These are phyloP conservation scores for Galerucella calmariensis DNA, from an alignment of 2,888 invertebrate genomes.

Conservation along the genomic window DNA sequence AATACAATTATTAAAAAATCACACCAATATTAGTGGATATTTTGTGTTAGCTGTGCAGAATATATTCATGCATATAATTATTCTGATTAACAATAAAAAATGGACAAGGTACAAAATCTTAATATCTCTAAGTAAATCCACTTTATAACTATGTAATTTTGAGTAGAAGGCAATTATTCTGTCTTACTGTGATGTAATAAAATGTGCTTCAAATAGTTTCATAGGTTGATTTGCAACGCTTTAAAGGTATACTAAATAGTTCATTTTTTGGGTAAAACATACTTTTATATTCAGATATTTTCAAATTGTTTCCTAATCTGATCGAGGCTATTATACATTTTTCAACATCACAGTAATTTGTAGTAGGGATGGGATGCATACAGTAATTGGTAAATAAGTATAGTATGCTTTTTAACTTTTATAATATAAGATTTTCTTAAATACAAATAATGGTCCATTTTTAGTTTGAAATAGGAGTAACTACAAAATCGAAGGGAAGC, in stretches of 20 bases:
- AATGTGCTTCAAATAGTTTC: neutral
- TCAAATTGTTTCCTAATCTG: neutral
- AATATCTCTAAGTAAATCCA: conserved; percentile 44
- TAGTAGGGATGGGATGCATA: conserved; percentile 37
- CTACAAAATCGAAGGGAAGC: neutral
- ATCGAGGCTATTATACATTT: neutral
- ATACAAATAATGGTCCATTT: conserved; percentile 37
- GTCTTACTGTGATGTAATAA: conserved; percentile 35
- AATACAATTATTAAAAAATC: conserved; percentile 55
- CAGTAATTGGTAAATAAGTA: conserved; percentile 18
- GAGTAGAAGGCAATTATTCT: conserved; percentile 50
- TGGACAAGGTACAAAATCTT: conserved; percentile 55
- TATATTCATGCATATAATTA: conserved; percentile 45
- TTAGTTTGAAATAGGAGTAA: conserved; percentile 19
- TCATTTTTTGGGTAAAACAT: too few relatives aligned
- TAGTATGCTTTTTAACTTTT: conserved; percentile 13
- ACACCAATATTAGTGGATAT: conserved; percentile 55
- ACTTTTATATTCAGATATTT: neutral
- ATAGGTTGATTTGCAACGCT: neutral
- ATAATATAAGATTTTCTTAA: conserved; percentile 25
- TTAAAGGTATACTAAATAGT: too few relatives aligned
- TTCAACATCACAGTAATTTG: conserved; percentile 22
- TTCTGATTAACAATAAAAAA: conserved; percentile 48
- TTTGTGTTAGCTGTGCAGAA: conserved; percentile 58
- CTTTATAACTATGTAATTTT: conserved; percentile 41